phyloP scores from a whole-genome alignment of 2,797 vertebrate genomes.

The Galaxias olidus region DNA sequence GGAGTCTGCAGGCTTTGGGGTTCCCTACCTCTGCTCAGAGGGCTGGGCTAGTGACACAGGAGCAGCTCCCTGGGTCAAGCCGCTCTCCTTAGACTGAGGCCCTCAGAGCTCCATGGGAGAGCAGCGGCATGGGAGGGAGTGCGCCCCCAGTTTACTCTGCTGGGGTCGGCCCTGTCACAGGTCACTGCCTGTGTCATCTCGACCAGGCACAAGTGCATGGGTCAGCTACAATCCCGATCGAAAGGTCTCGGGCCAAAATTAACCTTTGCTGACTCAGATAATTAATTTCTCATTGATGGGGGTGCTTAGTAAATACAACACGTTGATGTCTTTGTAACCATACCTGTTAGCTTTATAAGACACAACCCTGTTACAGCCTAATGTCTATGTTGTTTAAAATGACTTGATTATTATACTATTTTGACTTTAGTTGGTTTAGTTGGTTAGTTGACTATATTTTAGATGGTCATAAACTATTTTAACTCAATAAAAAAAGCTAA shows the following conservation, averaged over 20 bases:
- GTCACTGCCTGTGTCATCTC: constrained; percentile 83
- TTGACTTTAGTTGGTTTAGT: too few relatives aligned
- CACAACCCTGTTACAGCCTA: constrained; percentile 21
- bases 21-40: constrained; percentile 17
- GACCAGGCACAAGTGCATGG: constrained; percentile 80
- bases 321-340: constrained; percentile 34
- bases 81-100: constrained; percentile 57
- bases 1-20: constrained; percentile 52
- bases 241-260: constrained; percentile 93
- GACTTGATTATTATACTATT: not conserved
- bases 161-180: constrained; percentile 89
- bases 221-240: constrained; percentile 86
- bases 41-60: constrained; percentile 47
- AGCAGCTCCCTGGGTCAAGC: constrained; percentile 41
- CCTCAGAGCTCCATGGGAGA: constrained; percentile 71
- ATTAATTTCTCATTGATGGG: constrained; percentile 93
- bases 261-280: constrained; percentile 90
- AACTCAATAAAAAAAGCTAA: too few relatives aligned
- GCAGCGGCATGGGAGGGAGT: constrained; percentile 77
- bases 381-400: not conserved
- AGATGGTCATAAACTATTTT: too few relatives aligned
- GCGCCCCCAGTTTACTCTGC: constrained; percentile 79
- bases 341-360: constrained; percentile 18
- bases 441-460: too few relatives aligned
- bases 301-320: constrained; percentile 71